Evolutionary conservation across 2,888 invertebrate genomes (phyloP), one percentile per base, ranked within the genome.

Genomic region (Stramonita haemastoma): DNA sequence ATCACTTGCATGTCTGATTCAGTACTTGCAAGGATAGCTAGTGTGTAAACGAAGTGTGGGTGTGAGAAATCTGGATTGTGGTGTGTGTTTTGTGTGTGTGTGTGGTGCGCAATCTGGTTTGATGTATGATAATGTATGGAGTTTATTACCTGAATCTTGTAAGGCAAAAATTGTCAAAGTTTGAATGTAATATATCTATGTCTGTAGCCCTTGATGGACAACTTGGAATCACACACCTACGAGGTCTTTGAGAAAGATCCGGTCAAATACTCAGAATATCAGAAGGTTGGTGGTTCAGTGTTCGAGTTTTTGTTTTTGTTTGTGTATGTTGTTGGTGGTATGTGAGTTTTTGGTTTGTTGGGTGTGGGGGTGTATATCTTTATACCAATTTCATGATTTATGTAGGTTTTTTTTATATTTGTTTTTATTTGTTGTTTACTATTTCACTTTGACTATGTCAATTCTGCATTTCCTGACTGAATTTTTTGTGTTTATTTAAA

Each of bases 191-290:
- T 66, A 26, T 66, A 15, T 66, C 13, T 66, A 26, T 66, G 66
- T 66, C 26, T 66, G 5, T 99, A 99, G 96, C 99, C 99, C 0
- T 96, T 99, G 11, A 98, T 98, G 95, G 99, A 99, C 95, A 98
- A 99, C 96, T 97, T 99, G 90, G 99, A 99, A 96, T 98, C 98
- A 22, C 97, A 98, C 94, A 99, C 99, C 0, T 99, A 99, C 95
- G 99, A 99, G 97, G 98, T 98, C 36, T 99, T 99, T 96, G 99
- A 99, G 96, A 98, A 98, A 95, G 99, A 99, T 97, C 98, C 98
- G 22, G 97, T 98, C 4, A 99, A 99, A 96, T 99, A 99, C 96
- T 97, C 94, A 5, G 95, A 95, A 89, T 96, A 96, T 92, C 95
- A 96, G 91, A 94, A 95, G 94, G 95, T 95, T 90, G 86, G 86